Conservation (phyloP, 2,113 vertebrate species). For the Calcarius ornatus region DNA sequence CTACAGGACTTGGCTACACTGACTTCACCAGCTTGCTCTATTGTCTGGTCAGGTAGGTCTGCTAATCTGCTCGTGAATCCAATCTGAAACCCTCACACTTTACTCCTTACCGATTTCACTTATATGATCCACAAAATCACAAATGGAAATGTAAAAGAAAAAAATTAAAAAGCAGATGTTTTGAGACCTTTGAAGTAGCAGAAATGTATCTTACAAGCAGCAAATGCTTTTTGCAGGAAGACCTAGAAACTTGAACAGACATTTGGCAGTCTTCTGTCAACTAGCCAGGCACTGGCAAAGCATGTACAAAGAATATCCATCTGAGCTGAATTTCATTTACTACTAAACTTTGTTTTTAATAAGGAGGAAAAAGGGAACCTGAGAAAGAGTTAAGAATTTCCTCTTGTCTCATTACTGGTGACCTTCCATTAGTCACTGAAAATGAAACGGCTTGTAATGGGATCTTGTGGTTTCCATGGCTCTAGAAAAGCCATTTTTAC, state of each 20-base stretch:
- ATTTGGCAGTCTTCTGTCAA: background rate
- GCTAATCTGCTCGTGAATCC: background rate
- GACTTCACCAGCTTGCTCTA: background rate
- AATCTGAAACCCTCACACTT: background rate
- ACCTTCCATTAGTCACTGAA: constrained; percentile 24
- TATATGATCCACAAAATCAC: background rate
- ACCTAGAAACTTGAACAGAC: background rate
- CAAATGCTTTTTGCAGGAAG: background rate
- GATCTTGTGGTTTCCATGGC: constrained; percentile 31
- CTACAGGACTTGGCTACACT: background rate
- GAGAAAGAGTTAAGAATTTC: constrained; percentile 57
- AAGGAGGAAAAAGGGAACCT: background rate
- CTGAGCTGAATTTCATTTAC: constrained; percentile 6
- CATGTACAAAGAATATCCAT: background rate
- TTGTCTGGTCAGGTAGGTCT: background rate
- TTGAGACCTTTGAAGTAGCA: background rate
- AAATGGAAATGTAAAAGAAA: background rate
- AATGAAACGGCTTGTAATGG: constrained; percentile 12
- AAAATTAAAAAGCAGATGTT: background rate
- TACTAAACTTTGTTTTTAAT: background rate
- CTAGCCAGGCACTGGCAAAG: background rate
- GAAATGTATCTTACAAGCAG: background rate
- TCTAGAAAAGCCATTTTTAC: constrained; percentile 45
- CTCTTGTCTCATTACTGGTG: constrained; percentile 1
- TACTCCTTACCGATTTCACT: background rate